These are phyloP conservation scores for Ibidorhyncha struthersii DNA, from an alignment of 2,113 vertebrate species.

Conservation along the genomic window DNA sequence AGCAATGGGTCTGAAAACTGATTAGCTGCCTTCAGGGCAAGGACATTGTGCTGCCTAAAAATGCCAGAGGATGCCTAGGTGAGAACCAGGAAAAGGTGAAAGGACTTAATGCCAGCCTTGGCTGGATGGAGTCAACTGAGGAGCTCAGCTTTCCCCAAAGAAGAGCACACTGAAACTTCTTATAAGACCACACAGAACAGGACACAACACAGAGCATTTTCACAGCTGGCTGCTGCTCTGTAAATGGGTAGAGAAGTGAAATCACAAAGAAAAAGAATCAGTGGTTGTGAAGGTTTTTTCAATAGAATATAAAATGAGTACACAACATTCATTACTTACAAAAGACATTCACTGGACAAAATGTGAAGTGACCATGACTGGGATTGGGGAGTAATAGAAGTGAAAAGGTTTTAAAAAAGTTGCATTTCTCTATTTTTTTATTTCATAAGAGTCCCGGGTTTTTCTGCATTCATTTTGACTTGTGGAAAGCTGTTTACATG, in stretches of 20 bases:
- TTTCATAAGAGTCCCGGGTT: neutral
- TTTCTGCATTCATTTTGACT: neutral
- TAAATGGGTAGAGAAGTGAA: neutral
- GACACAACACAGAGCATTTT: neutral
- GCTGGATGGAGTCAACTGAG: fast-evolving
- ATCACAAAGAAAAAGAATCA: neutral
- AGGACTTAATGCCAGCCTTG: neutral
- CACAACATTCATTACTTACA: neutral
- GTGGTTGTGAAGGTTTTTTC: neutral
- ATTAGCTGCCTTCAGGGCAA: neutral
- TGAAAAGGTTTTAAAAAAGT: neutral
- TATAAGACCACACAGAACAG: neutral
- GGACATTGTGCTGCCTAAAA: neutral
- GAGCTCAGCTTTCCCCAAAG: neutral
- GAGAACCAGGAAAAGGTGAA: neutral
- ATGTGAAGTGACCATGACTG: neutral
- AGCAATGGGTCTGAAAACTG: neutral
- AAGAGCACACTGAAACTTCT: neutral
- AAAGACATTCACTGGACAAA: neutral
- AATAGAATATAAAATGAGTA: neutral
- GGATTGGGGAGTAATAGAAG: neutral
- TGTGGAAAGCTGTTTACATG: slow-evolving; percentile 18
- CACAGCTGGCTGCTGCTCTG: neutral
- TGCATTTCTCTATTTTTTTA: neutral
- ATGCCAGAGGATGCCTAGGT: neutral